Percentiles rank a stretch among this genome's conserved stretches.
Evolutionary conservation across 2,113 vertebrate genomes (phyloP).

Genomic region (Sitta europaea): DNA sequence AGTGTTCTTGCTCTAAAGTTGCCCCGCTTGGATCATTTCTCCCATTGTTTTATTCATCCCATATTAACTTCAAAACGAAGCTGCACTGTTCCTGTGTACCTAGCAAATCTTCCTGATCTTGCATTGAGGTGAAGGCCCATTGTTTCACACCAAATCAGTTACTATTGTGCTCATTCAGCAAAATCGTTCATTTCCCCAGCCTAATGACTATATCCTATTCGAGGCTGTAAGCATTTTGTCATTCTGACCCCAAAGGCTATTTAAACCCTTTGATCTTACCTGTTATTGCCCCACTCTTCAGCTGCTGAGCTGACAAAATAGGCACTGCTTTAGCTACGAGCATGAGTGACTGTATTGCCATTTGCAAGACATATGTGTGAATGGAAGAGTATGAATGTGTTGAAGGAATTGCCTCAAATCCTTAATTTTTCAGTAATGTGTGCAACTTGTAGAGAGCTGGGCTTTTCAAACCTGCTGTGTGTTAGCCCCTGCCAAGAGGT

Average conservation of each 20-base stretch:
- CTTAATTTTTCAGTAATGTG: background rate
- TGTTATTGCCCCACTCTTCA: constrained; percentile 55
- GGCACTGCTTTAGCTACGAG: background rate
- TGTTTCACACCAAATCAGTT: constrained; percentile 64
- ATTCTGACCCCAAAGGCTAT: constrained; percentile 63
- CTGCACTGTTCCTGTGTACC: constrained; percentile 69
- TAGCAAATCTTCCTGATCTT: constrained; percentile 73
- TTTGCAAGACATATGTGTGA: background rate
- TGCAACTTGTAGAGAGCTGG: background rate
- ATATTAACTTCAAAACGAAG: constrained; percentile 78
- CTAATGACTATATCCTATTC: constrained; percentile 75
- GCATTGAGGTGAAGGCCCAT: constrained; percentile 68
- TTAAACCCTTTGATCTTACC: constrained; percentile 73
- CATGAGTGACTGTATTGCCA: background rate
- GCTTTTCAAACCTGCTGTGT: background rate
- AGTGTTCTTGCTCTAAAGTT: constrained; percentile 65
- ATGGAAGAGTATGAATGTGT: background rate
- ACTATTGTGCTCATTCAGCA: constrained; percentile 71
- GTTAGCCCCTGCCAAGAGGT: background rate
- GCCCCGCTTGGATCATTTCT: constrained; percentile 68
- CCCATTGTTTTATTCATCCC: constrained; percentile 74
- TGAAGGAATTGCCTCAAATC: background rate
- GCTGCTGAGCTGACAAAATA: background rate
- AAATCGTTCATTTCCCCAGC: constrained; percentile 75
- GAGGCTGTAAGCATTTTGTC: constrained; percentile 73